Conservation (phyloP, 2,797 vertebrate genomes). For the Leuciscus waleckii region DNA sequence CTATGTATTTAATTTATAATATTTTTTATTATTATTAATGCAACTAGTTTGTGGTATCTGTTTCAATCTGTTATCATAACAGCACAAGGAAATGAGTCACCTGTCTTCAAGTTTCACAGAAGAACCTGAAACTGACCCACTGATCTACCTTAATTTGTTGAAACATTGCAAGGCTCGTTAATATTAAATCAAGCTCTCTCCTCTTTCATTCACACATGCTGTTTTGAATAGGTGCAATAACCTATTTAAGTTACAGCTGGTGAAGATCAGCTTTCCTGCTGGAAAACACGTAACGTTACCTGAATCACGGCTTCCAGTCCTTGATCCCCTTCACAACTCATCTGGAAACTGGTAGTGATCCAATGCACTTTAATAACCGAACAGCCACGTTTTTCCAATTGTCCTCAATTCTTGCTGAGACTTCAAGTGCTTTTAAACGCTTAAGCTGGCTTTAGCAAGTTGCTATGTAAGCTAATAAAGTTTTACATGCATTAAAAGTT, state of each 20-base stretch:
- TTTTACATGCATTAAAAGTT: not conserved
- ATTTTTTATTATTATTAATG: not conserved
- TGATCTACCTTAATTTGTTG: slow-evolving; percentile 57
- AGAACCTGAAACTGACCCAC: slow-evolving; percentile 46
- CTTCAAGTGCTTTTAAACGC: slow-evolving; percentile 1
- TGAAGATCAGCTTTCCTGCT: slow-evolving; percentile 25
- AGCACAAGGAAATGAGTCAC: slow-evolving; percentile 32
- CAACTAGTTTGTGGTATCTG: not conserved
- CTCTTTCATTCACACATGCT: slow-evolving; percentile 38
- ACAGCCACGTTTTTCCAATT: slow-evolving; percentile 14
- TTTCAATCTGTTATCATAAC: slow-evolving; percentile 37
- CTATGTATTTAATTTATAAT: not conserved
- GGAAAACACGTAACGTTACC: slow-evolving; percentile 63
- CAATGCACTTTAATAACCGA: not conserved
- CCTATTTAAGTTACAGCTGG: slow-evolving; percentile 28
- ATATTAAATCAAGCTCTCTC: slow-evolving; percentile 51
- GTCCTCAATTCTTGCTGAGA: not conserved
- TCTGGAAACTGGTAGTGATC: slow-evolving; percentile 46
- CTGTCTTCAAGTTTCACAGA: slow-evolving; percentile 49
- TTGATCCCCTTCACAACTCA: slow-evolving; percentile 70
- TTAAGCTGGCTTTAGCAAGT: not conserved
- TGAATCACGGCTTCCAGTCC: slow-evolving; percentile 81
- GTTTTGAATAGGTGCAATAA: slow-evolving; percentile 41
- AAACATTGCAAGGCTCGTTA: slow-evolving; percentile 53
- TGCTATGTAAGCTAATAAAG: not conserved